These are phyloP conservation scores for Dryobota labecula DNA, from an alignment of 2,888 invertebrate species.

Conservation along the genomic window DNA sequence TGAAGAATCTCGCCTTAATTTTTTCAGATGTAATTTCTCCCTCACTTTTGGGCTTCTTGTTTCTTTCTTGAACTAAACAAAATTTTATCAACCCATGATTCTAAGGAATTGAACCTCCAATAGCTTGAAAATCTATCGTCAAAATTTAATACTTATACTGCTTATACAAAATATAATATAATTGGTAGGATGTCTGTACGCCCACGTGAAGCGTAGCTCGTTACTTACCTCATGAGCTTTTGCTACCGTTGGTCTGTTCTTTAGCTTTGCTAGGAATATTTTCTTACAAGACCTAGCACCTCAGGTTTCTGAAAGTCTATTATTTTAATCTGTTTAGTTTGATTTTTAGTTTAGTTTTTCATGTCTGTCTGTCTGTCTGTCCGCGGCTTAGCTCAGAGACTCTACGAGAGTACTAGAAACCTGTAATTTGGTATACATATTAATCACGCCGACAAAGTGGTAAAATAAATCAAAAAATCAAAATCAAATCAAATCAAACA, in stretches of 20 bases:
- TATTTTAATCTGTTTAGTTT: constrained; percentile 8
- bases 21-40: too few species aligned
- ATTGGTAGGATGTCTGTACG: constrained; percentile 31
- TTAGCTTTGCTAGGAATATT: constrained; percentile 4
- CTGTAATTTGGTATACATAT: too few species aligned
- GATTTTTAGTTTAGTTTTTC: too few species aligned
- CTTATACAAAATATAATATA: constrained; percentile 35
- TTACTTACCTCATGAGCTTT: constrained; percentile 32
- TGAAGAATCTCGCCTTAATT: too few species aligned
- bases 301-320: constrained; percentile 3
- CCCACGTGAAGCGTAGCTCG: constrained; percentile 21
- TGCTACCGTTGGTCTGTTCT: background rate
- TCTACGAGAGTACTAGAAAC: too few species aligned
- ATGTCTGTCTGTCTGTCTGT: too few species aligned
- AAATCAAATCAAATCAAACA: too few species aligned
- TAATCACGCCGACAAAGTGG: too few species aligned
- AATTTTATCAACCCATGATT: background rate
- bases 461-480: too few species aligned
- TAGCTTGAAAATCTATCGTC: background rate
- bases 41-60: background rate
- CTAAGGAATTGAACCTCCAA: background rate
- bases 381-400: too few species aligned
- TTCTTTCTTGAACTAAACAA: background rate
- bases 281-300: constrained; percentile 12
- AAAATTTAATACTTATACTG: constrained; percentile 11